phyloP scores from a whole-genome alignment of 1,140 invertebrate species.

The Pachypsylla venusta region DNA sequence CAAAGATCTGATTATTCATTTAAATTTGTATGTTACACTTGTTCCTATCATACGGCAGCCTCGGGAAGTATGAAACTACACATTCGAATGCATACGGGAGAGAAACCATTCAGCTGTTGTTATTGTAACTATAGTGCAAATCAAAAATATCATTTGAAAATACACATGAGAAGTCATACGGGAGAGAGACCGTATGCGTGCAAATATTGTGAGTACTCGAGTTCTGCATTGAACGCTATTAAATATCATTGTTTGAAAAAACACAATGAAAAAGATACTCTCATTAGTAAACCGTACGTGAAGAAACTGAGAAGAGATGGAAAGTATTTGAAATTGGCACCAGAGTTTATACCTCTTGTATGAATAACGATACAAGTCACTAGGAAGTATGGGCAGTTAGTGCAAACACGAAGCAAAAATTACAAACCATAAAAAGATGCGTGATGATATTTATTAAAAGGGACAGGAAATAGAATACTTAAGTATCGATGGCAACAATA shows the following conservation, averaged over 20 bases:
- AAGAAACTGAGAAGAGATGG: no score
- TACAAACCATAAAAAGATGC: no score
- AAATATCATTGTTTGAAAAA: slow-evolving; percentile 47
- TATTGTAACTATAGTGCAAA: slow-evolving; percentile 17
- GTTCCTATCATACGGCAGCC: slow-evolving; percentile 35
- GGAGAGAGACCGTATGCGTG: slow-evolving; percentile 16
- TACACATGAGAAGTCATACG: slow-evolving; percentile 14
- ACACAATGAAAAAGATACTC: no score
- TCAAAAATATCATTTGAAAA: slow-evolving; percentile 1
- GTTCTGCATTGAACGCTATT: slow-evolving; percentile 33
- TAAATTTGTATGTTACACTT: slow-evolving; percentile 2
- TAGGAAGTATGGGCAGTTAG: no score
- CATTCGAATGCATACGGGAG: neutral
- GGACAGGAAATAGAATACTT: no score
- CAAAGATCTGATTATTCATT: neutral
- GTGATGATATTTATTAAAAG: no score
- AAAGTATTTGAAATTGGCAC: no score
- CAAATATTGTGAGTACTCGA: slow-evolving; percentile 10
- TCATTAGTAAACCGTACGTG: no score
- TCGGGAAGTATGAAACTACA: slow-evolving; percentile 37
- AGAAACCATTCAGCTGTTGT: slow-evolving; percentile 21
- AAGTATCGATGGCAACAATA: no score
- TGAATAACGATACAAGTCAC: no score
- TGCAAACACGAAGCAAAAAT: no score
- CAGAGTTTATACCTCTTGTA: no score